These are phyloP conservation scores for Biston betularia DNA, from an alignment of 2,888 invertebrate species.

Conservation along the genomic window DNA sequence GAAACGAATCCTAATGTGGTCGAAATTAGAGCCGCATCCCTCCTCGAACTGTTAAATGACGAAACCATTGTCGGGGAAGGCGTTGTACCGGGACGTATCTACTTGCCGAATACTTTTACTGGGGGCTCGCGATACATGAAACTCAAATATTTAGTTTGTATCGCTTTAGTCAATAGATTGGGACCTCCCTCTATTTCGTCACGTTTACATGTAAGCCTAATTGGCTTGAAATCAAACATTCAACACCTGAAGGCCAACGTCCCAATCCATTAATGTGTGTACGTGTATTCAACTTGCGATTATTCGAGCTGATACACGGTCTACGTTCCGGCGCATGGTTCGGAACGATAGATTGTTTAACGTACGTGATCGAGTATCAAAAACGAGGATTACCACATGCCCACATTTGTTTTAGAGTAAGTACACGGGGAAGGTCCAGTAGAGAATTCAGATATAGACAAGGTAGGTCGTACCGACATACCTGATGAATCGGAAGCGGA, in stretches of 20 bases:
- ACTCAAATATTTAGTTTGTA: neutral
- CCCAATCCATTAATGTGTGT: no score
- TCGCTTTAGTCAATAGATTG: neutral
- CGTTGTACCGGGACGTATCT: conserved; percentile 4
- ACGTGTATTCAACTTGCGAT: no score
- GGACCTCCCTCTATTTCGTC: conserved; percentile 12
- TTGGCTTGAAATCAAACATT: conserved; percentile 3
- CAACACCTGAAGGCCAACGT: no score
- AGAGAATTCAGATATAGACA: conserved; percentile 16
- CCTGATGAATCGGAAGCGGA: neutral
- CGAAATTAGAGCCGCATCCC: neutral
- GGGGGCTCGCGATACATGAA: conserved; percentile 9
- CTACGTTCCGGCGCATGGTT: conserved; percentile 14
- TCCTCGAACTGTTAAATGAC: neutral
- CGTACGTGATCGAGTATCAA: conserved; percentile 17
- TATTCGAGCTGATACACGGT: neutral
- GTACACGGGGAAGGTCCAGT: conserved; percentile 7
- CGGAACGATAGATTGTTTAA: conserved; percentile 8
- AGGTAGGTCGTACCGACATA: neutral
- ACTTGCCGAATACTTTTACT: conserved; percentile 18
- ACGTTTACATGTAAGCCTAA: conserved; percentile 15
- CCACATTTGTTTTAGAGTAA: conserved; percentile 21
- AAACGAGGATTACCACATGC: conserved; percentile 18
- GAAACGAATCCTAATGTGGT: neutral
- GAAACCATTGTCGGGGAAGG: neutral